Evolutionary conservation across 1,140 invertebrate genomes (phyloP).

Genomic region (Archivesica marissinica): DNA sequence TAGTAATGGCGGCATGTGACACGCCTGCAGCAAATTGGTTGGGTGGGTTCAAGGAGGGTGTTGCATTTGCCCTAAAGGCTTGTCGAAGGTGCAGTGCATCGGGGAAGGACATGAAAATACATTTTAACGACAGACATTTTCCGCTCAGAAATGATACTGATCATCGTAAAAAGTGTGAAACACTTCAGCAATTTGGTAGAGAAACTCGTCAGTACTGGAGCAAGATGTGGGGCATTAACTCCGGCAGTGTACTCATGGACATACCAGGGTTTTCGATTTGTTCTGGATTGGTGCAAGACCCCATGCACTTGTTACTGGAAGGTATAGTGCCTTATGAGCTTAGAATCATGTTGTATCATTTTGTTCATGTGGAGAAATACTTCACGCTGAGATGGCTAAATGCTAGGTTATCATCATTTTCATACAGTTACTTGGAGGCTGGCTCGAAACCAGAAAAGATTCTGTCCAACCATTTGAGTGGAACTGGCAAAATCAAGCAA

Average conservation of each 20-base stretch:
- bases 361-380: not conserved
- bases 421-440: slow-evolving; percentile 7
- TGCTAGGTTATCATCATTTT: not conserved
- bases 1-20: not conserved
- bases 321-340: slow-evolving; percentile 24
- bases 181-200: not conserved
- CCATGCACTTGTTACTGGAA: slow-evolving; percentile 44
- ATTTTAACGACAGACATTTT: not conserved
- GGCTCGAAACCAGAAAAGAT: not conserved
- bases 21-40: slow-evolving; percentile 13
- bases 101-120: not conserved
- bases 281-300: slow-evolving; percentile 18
- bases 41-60: not conserved
- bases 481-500: not conserved
- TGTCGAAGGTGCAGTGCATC: not conserved
- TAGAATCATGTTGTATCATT: not conserved
- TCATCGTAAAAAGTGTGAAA: not conserved
- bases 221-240: slow-evolving; percentile 45
- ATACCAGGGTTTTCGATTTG: slow-evolving; percentile 1
- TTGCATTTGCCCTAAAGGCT: not conserved
- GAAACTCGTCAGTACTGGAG: slow-evolving; percentile 14
- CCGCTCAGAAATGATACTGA: not conserved
- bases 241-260: slow-evolving; percentile 3
- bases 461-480: not conserved
- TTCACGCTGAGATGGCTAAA: slow-evolving; percentile 21